Evolutionary conservation across 2,888 invertebrate species (phyloP).

Genomic region (Phlogophora meticulosa): DNA sequence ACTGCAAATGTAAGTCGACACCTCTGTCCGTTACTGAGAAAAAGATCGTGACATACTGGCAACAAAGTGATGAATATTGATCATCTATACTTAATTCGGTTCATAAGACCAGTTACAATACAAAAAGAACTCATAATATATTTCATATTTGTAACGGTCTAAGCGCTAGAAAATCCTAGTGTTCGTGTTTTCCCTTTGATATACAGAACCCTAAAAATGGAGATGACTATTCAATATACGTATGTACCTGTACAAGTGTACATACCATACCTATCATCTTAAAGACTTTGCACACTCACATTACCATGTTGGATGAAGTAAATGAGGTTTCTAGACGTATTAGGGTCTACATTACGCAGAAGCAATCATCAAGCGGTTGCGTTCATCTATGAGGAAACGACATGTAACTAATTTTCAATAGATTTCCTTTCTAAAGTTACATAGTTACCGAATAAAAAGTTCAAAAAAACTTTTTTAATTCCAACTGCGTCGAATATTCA

Average conservation of each 20-base stretch:
- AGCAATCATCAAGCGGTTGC: conserved; percentile 60
- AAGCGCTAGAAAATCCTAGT: too few relatives aligned
- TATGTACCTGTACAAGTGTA: not conserved
- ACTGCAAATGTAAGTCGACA: too few relatives aligned
- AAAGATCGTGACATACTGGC: too few relatives aligned
- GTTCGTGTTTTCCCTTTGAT: too few relatives aligned
- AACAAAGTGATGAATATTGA: too few relatives aligned
- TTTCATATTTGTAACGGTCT: too few relatives aligned
- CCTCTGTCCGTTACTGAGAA: too few relatives aligned
- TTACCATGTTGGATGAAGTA: conserved; percentile 15
- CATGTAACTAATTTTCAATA: conserved; percentile 62
- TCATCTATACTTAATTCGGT: too few relatives aligned
- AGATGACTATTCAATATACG: not conserved
- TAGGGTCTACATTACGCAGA: conserved; percentile 59
- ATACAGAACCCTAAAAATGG: not conserved
- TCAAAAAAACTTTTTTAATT: conserved; percentile 22
- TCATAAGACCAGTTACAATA: too few relatives aligned
- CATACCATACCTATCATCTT: not conserved
- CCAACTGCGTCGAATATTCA: conserved; percentile 10
- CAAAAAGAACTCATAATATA: too few relatives aligned
- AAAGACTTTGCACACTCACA: conserved; percentile 12
- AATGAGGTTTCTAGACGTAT: conserved; percentile 50
- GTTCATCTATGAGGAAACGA: conserved; percentile 65
- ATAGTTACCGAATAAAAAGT: conserved; percentile 19
- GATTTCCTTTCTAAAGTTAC: conserved; percentile 68